phyloP scores from a whole-genome alignment of 2,797 vertebrate genomes.

The Lerista edwardsae region DNA sequence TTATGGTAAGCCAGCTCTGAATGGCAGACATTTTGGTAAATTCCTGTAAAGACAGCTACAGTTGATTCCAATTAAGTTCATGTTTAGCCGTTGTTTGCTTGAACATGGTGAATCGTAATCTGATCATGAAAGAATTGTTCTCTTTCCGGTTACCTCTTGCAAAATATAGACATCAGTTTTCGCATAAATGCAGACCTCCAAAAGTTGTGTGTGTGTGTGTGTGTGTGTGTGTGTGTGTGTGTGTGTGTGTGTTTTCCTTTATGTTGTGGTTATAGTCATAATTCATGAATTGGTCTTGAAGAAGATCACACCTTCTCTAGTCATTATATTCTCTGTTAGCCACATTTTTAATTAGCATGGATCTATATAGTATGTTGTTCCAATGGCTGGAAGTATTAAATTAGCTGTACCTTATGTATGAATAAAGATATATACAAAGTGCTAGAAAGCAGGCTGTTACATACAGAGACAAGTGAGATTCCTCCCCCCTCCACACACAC shows the following conservation, averaged over 20 bases:
- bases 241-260: conserved; percentile 32
- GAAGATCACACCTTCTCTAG: conserved; percentile 53
- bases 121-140: conserved; percentile 69
- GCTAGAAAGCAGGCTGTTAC: conserved; percentile 63
- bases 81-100: conserved; percentile 75
- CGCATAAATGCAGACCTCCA: conserved; percentile 67
- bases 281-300: conserved; percentile 65
- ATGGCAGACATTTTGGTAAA: conserved; percentile 79
- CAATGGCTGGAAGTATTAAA: conserved; percentile 61
- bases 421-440: conserved; percentile 64
- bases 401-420: conserved; percentile 56
- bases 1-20: conserved; percentile 84
- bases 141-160: conserved; percentile 43
- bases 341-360: conserved; percentile 52
- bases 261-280: conserved; percentile 55
- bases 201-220: conserved; percentile 52
- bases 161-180: conserved; percentile 64
- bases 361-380: conserved; percentile 30
- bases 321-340: conserved; percentile 48
- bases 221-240: too few species aligned
- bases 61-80: conserved; percentile 83
- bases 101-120: conserved; percentile 67
- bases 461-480: conserved; percentile 60
- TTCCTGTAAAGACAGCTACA: conserved; percentile 77
- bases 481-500: background rate